Percentiles rank a stretch among this genome's conserved stretches.
Conservation (phyloP, 2,797 vertebrate species). For the Tinamus major region DNA sequence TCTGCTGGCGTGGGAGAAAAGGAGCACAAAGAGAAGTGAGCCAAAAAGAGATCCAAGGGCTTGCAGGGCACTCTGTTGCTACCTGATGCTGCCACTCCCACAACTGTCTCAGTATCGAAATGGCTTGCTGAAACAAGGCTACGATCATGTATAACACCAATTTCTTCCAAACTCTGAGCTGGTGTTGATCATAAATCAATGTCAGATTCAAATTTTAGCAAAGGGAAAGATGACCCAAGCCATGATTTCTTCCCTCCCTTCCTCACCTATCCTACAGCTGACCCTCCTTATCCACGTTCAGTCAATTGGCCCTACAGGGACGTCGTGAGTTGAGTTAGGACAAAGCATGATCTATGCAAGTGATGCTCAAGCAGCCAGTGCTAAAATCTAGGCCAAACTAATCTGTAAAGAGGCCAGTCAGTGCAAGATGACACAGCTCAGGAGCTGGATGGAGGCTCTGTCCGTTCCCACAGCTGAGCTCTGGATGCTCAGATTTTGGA, state of each 20-base stretch:
- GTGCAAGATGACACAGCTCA: background rate
- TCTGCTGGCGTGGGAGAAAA: background rate
- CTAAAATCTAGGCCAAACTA: background rate
- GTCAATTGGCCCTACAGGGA: background rate
- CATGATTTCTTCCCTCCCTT: rapidly evolving
- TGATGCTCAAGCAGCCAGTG: background rate
- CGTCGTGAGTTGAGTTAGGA: background rate
- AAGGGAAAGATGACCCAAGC: background rate
- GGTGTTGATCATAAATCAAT: background rate
- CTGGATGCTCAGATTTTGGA: background rate
- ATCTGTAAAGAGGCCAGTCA: too few relatives aligned
- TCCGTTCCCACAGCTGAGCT: background rate
- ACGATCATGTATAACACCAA: too few relatives aligned
- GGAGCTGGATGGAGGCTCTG: background rate
- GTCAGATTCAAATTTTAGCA: background rate
- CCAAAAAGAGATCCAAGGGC: background rate
- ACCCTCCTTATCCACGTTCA: background rate
- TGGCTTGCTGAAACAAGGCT: background rate
- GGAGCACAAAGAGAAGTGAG: background rate
- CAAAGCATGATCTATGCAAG: background rate
- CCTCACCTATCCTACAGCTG: rapidly evolving
- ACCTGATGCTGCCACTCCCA: background rate
- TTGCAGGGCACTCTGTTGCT: background rate
- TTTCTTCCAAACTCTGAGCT: background rate
- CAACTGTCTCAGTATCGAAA: background rate